Base-by-base conservation (phyloP, 1,140 invertebrate species). In the Drosophila equinoxialis region DNA sequence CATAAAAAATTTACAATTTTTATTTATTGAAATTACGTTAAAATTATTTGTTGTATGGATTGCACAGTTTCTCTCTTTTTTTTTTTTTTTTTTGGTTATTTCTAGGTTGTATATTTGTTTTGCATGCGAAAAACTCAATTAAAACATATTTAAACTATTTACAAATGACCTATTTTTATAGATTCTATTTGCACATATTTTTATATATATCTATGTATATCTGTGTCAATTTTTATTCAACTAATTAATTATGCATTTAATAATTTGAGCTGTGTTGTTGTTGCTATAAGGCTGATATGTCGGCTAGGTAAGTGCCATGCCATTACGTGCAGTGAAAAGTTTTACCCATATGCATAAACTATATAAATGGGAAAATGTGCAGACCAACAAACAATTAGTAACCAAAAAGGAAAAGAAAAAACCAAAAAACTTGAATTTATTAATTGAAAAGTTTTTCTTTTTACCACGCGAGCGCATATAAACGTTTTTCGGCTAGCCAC, bases 371-470 rank as follows among this genome's bases (percentile, higher is more conserved):
- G 45, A 14, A 45, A 70, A 60, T 59, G 39, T 57, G 61, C 55
- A 68, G 58, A 62, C 64, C 63, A 77, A 45, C 74, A 69, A 77
- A 85, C 81, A 85, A 74, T 81, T 79, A 72, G 51, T 57, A 65
- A 68, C 39, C 64, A 71, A 65, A 65, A 68, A 54, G 65, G 80
- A 60, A 55, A 30, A 58, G 20, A 69, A 75, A 55, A 51, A 58
- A 33, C 58, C 59, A 37, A 37, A 65, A 85, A 70, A 68, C 30
- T 66, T 72, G n/a, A 72, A 81, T 85, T 85, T 83, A 83, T 79
- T 79, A 83, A 83, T 83, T 83, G 76, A 83, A 83, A 83, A 85
- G 74, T 78, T 85, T 68, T 71, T 75, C 17, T 81, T 79, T 79
- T 68, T 79, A 69, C 61, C 48, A 45, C 69, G 61, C 59, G 69